These are phyloP conservation scores for Acanthosepion pharaonis DNA, from an alignment of 2,888 invertebrate genomes.

Conservation along the genomic window DNA sequence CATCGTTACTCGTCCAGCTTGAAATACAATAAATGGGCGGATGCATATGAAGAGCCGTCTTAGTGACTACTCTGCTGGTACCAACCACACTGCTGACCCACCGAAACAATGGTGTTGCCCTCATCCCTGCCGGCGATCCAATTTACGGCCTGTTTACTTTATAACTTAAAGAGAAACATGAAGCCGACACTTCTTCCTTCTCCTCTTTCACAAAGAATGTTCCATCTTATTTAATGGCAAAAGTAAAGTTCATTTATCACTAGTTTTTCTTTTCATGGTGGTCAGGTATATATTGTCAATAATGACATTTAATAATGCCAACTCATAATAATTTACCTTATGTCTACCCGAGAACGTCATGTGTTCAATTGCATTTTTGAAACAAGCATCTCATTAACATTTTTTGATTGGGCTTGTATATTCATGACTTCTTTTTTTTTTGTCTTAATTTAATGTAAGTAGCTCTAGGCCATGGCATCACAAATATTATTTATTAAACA, in stretches of 20 bases:
- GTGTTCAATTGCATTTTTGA: too few relatives aligned
- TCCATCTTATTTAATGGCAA: neutral
- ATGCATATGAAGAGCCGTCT: neutral
- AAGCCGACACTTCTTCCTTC: neutral
- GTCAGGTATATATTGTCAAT: neutral
- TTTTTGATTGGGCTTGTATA: too few relatives aligned
- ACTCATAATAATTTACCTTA: neutral
- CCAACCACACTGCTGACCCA: neutral
- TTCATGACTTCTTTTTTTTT: too few relatives aligned
- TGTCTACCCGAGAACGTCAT: too few relatives aligned
- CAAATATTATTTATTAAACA: too few relatives aligned
- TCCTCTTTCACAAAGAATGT: neutral
- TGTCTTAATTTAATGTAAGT: too few relatives aligned
- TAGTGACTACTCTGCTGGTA: constrained; percentile 8
- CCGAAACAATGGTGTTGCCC: neutral
- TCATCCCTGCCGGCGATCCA: neutral
- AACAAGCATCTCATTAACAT: too few relatives aligned
- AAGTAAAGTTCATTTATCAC: neutral
- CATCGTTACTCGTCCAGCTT: neutral
- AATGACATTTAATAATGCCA: neutral
- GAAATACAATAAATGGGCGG: neutral
- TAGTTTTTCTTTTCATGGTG: neutral
- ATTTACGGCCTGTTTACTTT: constrained; percentile 22
- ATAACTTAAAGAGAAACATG: neutral
- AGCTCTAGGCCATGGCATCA: too few relatives aligned